Percentiles rank a stretch among this genome's conserved stretches.
Evolutionary conservation across 30 jellyfish, hydroid and myxozoan species (phyloP).

Genomic region (Nemopilema nomurai): DNA sequence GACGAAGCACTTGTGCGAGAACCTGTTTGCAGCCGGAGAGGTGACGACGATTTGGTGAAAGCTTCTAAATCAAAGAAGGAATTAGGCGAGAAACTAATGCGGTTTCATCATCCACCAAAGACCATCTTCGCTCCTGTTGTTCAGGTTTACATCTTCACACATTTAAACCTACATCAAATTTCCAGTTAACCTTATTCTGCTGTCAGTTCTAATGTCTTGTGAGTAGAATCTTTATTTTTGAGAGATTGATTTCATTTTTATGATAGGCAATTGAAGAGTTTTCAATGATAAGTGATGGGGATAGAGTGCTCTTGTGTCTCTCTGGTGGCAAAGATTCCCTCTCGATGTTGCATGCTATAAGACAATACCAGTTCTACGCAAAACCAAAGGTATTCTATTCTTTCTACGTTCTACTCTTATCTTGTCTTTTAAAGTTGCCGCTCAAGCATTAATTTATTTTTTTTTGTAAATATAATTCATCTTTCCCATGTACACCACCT

Average conservation of each 20-base stretch:
- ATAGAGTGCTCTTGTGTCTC: conserved; percentile 76
- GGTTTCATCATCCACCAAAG: conserved; percentile 77
- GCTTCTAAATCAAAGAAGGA: background rate
- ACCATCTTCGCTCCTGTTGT: conserved; percentile 61
- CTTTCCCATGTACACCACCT: no score
- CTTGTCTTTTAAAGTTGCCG: background rate
- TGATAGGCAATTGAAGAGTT: conserved; percentile 84
- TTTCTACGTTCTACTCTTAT: no score
- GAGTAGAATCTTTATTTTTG: no score
- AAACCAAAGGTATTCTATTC: conserved; percentile 52
- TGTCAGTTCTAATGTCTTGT: no score
- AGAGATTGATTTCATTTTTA: background rate
- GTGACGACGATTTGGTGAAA: background rate
- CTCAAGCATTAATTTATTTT: no score
- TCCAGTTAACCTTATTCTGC: no score
- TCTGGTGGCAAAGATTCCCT: conserved; percentile 95
- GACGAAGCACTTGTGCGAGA: background rate
- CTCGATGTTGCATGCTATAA: conserved; percentile 79
- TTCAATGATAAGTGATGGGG: conserved; percentile 75
- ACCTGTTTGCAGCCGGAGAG: background rate
- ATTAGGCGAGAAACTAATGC: background rate
- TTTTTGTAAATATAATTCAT: no score
- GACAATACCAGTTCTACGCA: conserved; percentile 75
- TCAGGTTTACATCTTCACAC: conserved; percentile 32
- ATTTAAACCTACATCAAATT: no score